Evolutionary conservation across 2,797 vertebrate genomes (phyloP), one percentile per base, ranked within the genome.

Genomic region (Notolepis coatsorum): DNA sequence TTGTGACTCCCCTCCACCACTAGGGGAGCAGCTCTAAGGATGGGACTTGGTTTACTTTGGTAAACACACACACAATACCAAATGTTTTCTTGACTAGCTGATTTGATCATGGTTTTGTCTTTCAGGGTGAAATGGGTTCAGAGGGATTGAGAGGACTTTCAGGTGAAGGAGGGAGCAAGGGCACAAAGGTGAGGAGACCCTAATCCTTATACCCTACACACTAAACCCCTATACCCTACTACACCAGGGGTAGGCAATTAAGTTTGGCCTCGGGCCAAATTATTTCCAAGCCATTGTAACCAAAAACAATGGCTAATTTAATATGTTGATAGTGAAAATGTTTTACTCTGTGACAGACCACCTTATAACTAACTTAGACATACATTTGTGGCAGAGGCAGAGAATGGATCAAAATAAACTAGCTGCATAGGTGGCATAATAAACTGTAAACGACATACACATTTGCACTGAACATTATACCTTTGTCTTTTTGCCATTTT

Each of bases 101-200:
- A 27, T 6, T 25, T 1, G 65, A 7, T 0, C 8, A 7, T 60
- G 4, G 17, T 59, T 53, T 25, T 50, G 8, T 84, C 56, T 90
- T 84, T 73, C 71, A 94, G 93, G 93, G 92, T 58, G 93, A 94
- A 75, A 61, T 68, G 55, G 93, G 93, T 1, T 30, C 91, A 28
- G 93, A 94, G 68, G 93, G 93, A 5, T 1, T 4, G 35, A 91
- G 93, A 67, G 93, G 93, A 57, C 72, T 89, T 50, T 0, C 87
- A 12, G 93, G 93, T 42, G 90, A 91, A 87, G 5, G 13, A 1
- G 93, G 93, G 74, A 79, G 1, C 62, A 86, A 92, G 78, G 93
- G 93, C 61, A 1, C 85, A 21, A 93, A 91, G 87, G 93, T 93
- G 61, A 77, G 62, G 61, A 31, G 18, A 67, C 3, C 3, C 0